Base-by-base conservation (phyloP, 2,113 vertebrate genomes). In the Centropristis striata region DNA sequence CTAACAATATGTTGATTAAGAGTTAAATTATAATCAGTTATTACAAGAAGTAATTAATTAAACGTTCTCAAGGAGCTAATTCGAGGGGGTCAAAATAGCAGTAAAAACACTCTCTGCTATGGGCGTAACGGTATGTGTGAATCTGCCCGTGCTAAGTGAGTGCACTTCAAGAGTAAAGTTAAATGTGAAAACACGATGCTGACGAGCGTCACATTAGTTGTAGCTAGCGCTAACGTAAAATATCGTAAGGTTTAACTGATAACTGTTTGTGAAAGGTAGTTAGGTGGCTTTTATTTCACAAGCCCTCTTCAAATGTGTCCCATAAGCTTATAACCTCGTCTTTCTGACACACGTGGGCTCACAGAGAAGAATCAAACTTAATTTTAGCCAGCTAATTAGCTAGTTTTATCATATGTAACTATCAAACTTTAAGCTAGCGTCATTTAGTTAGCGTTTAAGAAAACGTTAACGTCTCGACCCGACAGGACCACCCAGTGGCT, bases 351-450 rank as follows among this genome's bases (percentile, higher is more conserved):
- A 8, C 25, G 3, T 16, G 5, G 3, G 5, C n/a, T 41, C 9
- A 2, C 2, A 14, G 4, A 65, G 25, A 14, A 27, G 15, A 54
- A 44, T 27, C 15, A 20, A 25, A 14, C 14, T 18, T 13, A 1
- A 8, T 27, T 50, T 27, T 23, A 32, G 9, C 21, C 3, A 20
- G 51, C 18, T 41, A 23, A 49, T 18, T 13, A 57, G 9, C 32
- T 6, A 32, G 32, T 6, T 3, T 32, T 32, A 1, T 5, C 21
- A 5, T 10, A 5, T 9, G 53, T n/a, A 14, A 20, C 13, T 28
- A 14, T 37, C 8, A 23, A 77, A 75, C 54, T 71, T 75, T 41
- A 1, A 57, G 42, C 46, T 51, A 44, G 60, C 27, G 23, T 36
- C 18, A 18, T 36, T 61, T 41, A 25, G 16, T 49, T 21, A 36